These are phyloP conservation scores for Gasteruption jaculator DNA, from an alignment of 2,888 invertebrate genomes.

Conservation along the genomic window DNA sequence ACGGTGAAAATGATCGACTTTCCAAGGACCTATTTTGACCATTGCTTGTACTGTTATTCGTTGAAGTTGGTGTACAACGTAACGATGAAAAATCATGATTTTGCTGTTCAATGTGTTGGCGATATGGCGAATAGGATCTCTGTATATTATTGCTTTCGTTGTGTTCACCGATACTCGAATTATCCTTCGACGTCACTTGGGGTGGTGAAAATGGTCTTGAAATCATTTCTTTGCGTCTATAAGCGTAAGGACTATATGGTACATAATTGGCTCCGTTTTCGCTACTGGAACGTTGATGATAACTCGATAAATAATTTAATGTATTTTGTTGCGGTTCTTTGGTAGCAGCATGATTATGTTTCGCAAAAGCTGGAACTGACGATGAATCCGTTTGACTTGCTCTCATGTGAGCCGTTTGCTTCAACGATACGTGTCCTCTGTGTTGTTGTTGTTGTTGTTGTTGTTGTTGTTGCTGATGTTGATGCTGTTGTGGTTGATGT, in stretches of 20 bases:
- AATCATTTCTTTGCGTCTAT: slow-evolving; percentile 39
- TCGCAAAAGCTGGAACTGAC: slow-evolving; percentile 34
- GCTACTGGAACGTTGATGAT: slow-evolving; percentile 41
- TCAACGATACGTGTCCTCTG: slow-evolving; percentile 44
- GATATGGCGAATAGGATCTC: slow-evolving; percentile 41
- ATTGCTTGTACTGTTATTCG: slow-evolving; percentile 25
- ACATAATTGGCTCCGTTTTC: slow-evolving; percentile 44
- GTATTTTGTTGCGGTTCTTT: slow-evolving; percentile 39
- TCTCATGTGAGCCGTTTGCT: slow-evolving; percentile 41
- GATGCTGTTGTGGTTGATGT: slow-evolving; percentile 26
- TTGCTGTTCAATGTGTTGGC: slow-evolving; percentile 31
- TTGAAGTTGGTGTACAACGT: slow-evolving; percentile 28
- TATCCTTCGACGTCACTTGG: slow-evolving; percentile 27
- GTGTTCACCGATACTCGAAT: slow-evolving; percentile 25
- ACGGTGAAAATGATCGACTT: slow-evolving; percentile 31
- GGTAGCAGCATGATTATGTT: slow-evolving; percentile 34
- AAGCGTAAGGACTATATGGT: slow-evolving; percentile 46
- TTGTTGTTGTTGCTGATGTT: slow-evolving; percentile 28
- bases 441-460: slow-evolving; percentile 27
- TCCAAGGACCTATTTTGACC: slow-evolving; percentile 30
- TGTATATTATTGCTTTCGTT: slow-evolving; percentile 31
- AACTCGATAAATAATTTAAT: no score
- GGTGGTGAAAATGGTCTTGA: slow-evolving; percentile 42
- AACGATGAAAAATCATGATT: slow-evolving; percentile 26
- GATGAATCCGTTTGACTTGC: slow-evolving; percentile 40